phyloP scores from a whole-genome alignment of 2,113 vertebrate genomes.

The Hippocampus barbouri region DNA sequence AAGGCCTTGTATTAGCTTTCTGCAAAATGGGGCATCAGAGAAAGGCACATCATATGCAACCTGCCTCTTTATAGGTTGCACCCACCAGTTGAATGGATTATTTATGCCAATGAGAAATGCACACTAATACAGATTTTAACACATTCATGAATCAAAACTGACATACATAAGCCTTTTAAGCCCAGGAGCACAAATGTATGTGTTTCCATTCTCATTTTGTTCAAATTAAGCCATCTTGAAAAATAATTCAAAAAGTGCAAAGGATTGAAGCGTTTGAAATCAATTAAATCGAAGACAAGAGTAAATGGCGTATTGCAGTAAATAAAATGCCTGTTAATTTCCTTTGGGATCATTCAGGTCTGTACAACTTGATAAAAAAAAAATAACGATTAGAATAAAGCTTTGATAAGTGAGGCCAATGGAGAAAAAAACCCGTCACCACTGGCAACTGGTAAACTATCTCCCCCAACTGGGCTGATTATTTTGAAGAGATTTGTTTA shows the following conservation, averaged over 20 bases:
- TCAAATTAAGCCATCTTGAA: neutral
- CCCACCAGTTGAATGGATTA: neutral
- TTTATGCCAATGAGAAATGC: too few species aligned
- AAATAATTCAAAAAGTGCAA: neutral
- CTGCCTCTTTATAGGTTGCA: neutral
- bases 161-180: too few species aligned
- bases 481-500: constrained; percentile 55
- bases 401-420: neutral
- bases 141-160: too few species aligned
- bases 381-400: neutral
- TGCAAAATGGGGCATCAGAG: neutral
- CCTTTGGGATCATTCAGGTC: neutral
- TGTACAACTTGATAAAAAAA: neutral
- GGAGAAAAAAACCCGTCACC: neutral
- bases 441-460: constrained; percentile 35
- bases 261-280: neutral
- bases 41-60: neutral
- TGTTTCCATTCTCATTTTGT: neutral
- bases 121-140: too few species aligned
- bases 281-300: neutral
- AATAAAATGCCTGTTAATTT: neutral
- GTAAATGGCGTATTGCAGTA: neutral
- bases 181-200: neutral
- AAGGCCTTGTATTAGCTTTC: neutral
- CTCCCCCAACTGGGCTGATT: constrained; percentile 58